Evolutionary conservation across 2,797 vertebrate species (phyloP).

Genomic region (Myotis findleyi): DNA sequence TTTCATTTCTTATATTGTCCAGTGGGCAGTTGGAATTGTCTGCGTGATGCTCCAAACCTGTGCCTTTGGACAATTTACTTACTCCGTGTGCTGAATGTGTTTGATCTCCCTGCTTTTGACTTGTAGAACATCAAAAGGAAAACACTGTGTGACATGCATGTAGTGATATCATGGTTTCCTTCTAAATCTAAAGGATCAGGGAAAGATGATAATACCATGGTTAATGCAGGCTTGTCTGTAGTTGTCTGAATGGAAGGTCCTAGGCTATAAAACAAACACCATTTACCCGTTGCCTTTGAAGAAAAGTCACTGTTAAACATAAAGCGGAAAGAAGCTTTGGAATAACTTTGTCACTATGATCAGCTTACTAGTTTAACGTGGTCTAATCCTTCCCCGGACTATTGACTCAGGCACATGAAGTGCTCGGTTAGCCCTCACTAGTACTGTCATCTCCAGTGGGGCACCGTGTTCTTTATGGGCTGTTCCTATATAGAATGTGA

Average conservation of each 20-base stretch:
- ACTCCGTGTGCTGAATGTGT: neutral
- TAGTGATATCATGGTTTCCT: neutral
- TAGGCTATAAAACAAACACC: slow-evolving; percentile 39
- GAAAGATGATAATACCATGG: slow-evolving; percentile 36
- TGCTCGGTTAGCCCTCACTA: neutral
- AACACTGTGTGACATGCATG: neutral
- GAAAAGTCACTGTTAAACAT: slow-evolving; percentile 47
- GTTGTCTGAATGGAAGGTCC: slow-evolving; percentile 11
- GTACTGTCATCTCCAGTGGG: neutral
- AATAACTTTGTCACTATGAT: slow-evolving; percentile 41
- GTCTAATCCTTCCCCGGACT: neutral
- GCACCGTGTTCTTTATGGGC: neutral
- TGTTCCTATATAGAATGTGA: slow-evolving; percentile 10
- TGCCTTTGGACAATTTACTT: neutral
- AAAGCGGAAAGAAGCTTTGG: neutral
- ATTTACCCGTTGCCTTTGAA: slow-evolving; percentile 52
- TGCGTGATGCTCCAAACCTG: neutral
- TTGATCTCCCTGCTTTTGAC: neutral
- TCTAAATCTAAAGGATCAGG: neutral
- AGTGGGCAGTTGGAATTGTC: neutral
- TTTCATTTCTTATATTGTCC: neutral
- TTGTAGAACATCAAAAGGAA: neutral
- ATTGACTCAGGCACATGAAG: slow-evolving; percentile 8
- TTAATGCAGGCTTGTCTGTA: neutral
- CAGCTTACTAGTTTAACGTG: neutral